Percentiles rank a stretch among this genome's conserved stretches.
These are phyloP conservation scores for Spinibarbus caldwelli DNA, from an alignment of 2,797 vertebrate genomes.

Conservation along the genomic window DNA sequence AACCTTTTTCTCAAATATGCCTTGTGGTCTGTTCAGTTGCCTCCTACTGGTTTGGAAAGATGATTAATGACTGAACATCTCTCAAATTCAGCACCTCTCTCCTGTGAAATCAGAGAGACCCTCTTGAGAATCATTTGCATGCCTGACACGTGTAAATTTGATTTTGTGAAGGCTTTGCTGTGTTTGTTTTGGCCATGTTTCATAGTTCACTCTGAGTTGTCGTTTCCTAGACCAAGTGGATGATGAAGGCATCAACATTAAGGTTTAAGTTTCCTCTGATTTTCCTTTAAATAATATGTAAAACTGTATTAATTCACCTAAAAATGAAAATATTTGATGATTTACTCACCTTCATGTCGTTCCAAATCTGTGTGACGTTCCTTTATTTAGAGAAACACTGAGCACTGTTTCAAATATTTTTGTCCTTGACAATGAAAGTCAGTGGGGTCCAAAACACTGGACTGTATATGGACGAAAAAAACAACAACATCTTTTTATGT, in stretches of 20 bases:
- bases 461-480: background rate
- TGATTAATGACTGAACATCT: conserved; percentile 84
- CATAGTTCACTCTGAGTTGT: background rate
- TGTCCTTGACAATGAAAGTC: background rate
- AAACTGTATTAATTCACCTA: background rate
- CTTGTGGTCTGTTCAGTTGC: conserved; percentile 63
- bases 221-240: background rate
- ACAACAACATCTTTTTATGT: too few species aligned
- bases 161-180: conserved; percentile 17
- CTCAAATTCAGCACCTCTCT: conserved; percentile 85
- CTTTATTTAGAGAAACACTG: background rate
- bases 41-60: conserved; percentile 70
- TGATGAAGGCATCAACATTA: conserved; percentile 2
- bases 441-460: background rate
- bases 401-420: background rate
- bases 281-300: background rate
- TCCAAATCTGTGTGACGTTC: background rate
- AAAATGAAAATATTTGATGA: background rate
- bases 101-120: conserved; percentile 79
- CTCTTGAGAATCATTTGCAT: conserved; percentile 71
- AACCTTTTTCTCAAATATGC: conserved; percentile 46
- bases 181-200: conserved; percentile 22
- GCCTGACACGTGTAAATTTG: background rate
- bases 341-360: background rate
- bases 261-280: background rate